Evolutionary conservation across 2,888 invertebrate genomes (phyloP), one percentile per base, ranked within the genome.

Genomic region (Catocala sponsa): DNA sequence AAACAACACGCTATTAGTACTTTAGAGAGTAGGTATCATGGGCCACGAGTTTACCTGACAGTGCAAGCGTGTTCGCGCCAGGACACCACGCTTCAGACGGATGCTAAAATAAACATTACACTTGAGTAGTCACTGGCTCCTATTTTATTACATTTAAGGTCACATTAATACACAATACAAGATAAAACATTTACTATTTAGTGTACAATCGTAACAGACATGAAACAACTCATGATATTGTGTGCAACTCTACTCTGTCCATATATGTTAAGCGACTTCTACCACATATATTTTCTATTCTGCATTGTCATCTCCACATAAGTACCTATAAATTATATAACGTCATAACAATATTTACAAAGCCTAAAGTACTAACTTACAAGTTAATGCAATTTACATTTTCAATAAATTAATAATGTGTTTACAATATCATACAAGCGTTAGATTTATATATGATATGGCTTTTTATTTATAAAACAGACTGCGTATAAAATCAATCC

Each of bases 281-380:
- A 92, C 90, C 84, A 91, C 91, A 91, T 88, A 77, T 84, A 87
- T 80, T 86, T 81, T 83, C 89, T 89, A 90, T 88, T 84, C 82
- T 84, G 88, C 84, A 83, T 87, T 86, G 81, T 84, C 87, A 80
- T 86, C 86, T 85, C 87, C 91, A 90, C 88, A 83, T 80, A 83
- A 53, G 81, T 88, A 92, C 91, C 94, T 94, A 94, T 94, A 94
- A 94, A 94, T 94, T 94, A 94, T 94, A 92, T 94, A 94, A 94
- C 94, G 89, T 93, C 91, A 86, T 94, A 94, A 94, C 94, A 94
- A 94, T 94, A 94, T 94, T 91, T 94, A 94, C 94, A 94, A 94
- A 94, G 94, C 94, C 92, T 94, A 94, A 86, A 74, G 75, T 87
- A 85, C 92, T 94, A 94, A 89, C 94, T 94, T 94, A 94, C 91